Evolutionary conservation across 1,140 invertebrate species (phyloP).

Genomic region (Phortica variegata): DNA sequence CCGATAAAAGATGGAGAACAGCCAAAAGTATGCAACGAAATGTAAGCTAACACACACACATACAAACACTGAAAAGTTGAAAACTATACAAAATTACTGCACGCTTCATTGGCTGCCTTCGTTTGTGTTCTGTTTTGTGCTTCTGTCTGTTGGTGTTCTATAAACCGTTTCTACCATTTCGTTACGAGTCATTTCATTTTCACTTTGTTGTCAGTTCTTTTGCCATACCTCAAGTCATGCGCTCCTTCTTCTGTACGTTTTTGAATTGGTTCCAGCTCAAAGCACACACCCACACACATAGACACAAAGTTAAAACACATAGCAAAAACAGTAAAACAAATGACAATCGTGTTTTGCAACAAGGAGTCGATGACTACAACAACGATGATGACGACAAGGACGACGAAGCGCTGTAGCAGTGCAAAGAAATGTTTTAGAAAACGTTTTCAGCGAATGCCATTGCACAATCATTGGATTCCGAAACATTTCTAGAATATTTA

Average conservation of each 20-base stretch:
- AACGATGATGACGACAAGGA: too few species aligned
- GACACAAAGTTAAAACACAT: neutral
- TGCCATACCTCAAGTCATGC: conserved; percentile 17
- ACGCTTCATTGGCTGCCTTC: conserved; percentile 43
- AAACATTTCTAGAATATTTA: conserved; percentile 55
- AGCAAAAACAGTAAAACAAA: conserved; percentile 13
- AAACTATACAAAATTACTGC: too few species aligned
- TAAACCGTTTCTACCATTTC: conserved; percentile 36
- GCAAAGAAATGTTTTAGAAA: neutral
- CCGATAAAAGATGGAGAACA: too few species aligned
- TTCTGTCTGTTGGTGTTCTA: conserved; percentile 11
- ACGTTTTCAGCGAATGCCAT: conserved; percentile 39
- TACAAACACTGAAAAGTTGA: too few species aligned
- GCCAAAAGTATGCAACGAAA: too few species aligned
- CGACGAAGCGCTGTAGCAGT: too few species aligned
- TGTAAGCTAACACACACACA: too few species aligned
- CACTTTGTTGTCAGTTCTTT: conserved; percentile 44
- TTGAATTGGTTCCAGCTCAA: conserved; percentile 48
- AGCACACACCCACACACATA: conserved; percentile 12
- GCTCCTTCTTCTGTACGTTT: too few species aligned
- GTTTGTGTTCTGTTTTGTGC: too few species aligned
- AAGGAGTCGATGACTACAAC: too few species aligned
- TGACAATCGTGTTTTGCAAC: too few species aligned
- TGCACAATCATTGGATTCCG: conserved; percentile 54
- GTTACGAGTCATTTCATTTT: conserved; percentile 54